phyloP scores from a whole-genome alignment of 2,888 invertebrate species.

The Danaus chrysippus region DNA sequence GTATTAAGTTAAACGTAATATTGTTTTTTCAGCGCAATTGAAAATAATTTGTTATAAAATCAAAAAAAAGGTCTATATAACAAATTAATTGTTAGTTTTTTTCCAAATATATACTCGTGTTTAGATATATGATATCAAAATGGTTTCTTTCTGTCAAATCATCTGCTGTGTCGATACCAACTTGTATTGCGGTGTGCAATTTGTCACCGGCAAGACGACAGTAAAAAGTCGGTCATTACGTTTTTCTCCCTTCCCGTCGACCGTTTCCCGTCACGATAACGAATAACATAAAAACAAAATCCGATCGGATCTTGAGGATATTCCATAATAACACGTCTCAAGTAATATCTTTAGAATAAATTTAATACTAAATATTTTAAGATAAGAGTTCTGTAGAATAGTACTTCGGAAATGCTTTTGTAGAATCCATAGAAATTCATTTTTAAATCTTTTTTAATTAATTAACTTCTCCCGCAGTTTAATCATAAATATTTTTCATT shows the following conservation, averaged over 20 bases:
- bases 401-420: slow-evolving; percentile 7
- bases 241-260: slow-evolving; percentile 35
- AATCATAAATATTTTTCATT: too few species aligned
- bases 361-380: slow-evolving; percentile 17
- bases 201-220: slow-evolving; percentile 30
- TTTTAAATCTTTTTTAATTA: too few species aligned
- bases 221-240: slow-evolving; percentile 32
- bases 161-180: slow-evolving; percentile 11
- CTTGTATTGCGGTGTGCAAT: slow-evolving; percentile 25
- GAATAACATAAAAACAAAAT: slow-evolving; percentile 33
- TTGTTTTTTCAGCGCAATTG: too few species aligned
- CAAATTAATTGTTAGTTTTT: too few species aligned
- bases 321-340: slow-evolving; percentile 30
- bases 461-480: too few species aligned
- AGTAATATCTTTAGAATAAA: not conserved
- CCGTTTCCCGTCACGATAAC: slow-evolving; percentile 36
- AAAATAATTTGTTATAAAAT: too few species aligned
- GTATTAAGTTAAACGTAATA: too few species aligned
- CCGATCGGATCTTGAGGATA: slow-evolving; percentile 29
- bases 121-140: too few species aligned
- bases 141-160: not conserved
- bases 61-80: too few species aligned
- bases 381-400: slow-evolving; percentile 24
- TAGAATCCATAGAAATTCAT: not conserved
- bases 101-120: too few species aligned